Base-by-base conservation (phyloP, 2,113 vertebrate genomes). In the Riparia riparia region DNA sequence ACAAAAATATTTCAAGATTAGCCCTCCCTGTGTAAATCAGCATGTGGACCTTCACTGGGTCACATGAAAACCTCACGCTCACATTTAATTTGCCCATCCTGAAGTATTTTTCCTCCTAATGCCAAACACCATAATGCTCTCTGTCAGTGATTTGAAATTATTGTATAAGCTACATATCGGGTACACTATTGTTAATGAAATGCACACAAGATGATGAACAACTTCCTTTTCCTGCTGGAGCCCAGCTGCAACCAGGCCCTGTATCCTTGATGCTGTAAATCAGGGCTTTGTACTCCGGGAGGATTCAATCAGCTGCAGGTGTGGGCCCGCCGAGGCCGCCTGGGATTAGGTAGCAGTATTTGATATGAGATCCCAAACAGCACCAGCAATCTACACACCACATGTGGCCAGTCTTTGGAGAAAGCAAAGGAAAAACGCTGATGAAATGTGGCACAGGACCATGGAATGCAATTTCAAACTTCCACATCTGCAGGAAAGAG, bases 301-400 rank as follows among this genome's bases (percentile, higher is more conserved):
- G 98, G 98, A 99, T 98, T 98, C 98, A 98, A 99, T 99, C 99
- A 99, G 98, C 98, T 98, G 98, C 99, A 99, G 99, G 99, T 99
- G 99, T 99, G 98, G 98, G 98, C 98, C 95, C 66, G 84, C 96
- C 87, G 97, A 97, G 98, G 97, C 96, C 97, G 98, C 98, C 98
- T 98, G 98, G 98, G 98, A 99, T 99, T 98, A 98, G 97, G 98
- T 98, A 98, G 98, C 98, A 97, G 97, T 95, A 97, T 98, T 98
- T 98, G 98, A 99, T 98, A 98, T 98, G 98, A 98, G 98, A 99
- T 98, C 97, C 97, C 98, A 96, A 98, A 97, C 98, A 98, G 98
- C 97, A 96, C 97, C 94, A 96, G 97, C 98, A 98, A 98, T 98
- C 97, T 97, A 97, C 97, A 87, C 98, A 93, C 98, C 98, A 98